These are phyloP conservation scores for Unio delphinus DNA, from an alignment of 2,888 invertebrate species.

Conservation along the genomic window DNA sequence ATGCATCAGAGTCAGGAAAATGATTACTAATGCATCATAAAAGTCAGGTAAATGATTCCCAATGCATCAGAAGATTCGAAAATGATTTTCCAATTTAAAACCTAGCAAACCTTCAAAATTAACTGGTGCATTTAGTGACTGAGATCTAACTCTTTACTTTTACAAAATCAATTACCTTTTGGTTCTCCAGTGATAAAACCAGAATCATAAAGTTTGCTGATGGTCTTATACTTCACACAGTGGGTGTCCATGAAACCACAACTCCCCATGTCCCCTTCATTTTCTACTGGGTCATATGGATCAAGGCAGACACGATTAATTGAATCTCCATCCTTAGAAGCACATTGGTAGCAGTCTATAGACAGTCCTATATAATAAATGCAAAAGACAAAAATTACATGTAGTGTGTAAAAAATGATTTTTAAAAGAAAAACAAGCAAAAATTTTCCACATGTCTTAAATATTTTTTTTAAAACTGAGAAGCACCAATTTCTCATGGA, in stretches of 20 bases:
- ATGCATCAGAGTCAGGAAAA: no score
- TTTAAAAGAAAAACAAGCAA: no score
- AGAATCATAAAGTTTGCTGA: conserved; percentile 47
- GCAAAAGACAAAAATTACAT: neutral
- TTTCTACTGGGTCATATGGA: conserved; percentile 30
- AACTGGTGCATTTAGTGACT: no score
- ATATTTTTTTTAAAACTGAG: no score
- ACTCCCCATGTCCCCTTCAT: conserved; percentile 36
- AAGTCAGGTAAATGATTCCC: no score
- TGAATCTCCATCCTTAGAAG: conserved; percentile 39
- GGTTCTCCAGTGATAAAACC: conserved; percentile 54
- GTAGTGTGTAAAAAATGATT: neutral
- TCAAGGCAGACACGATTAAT: conserved; percentile 32
- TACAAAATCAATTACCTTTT: conserved; percentile 39
- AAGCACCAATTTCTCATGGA: no score
- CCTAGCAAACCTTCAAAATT: no score
- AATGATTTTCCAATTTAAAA: no score
- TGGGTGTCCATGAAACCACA: conserved; percentile 50
- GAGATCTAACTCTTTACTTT: no score
- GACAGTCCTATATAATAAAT: neutral
- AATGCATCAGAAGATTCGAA: no score
- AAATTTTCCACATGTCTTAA: no score
- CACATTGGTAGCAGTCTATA: conserved; percentile 54
- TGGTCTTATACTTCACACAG: conserved; percentile 53
- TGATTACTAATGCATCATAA: no score